Base-by-base conservation (phyloP, 2,113 vertebrate species). In the Menura novaehollandiae region DNA sequence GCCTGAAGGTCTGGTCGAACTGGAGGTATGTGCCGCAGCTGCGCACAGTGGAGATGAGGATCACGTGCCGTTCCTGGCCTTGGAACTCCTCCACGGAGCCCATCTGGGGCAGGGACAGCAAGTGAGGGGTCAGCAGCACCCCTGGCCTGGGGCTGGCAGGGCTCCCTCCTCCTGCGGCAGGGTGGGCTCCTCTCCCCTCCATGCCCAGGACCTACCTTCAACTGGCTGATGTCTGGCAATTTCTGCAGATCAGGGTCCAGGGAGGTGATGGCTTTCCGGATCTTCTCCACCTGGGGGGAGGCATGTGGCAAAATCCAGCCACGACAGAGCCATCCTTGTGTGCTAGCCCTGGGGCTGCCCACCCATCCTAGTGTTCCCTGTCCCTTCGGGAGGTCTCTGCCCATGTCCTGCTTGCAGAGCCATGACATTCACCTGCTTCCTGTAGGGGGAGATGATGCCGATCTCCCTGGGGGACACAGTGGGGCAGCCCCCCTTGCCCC, bases 31-130 rank as follows among this genome's bases (percentile, higher is more conserved):
- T 4, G 22, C 86, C 49, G 94, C 93, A 98, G 98, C 99, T 99
- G 37, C 99, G 98, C 52, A 99, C 99, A 0, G 99, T 91, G 37
- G 99, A 99, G 95, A 99, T 98, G 88, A 99, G 72, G 93, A 99
- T 98, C 41, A 99, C 97, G 1, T 93, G 98, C 37, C 99, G 98
- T 81, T 99, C 99, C 96, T 99, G 99, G 69, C 99, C 99, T 94
- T 99, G 99, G 97, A 99, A 99, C 95, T 99, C 98, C 89, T 99
- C 99, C 95, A 99, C 99, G 0, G 99, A 99, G 26, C 99, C 99
- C 95, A 99, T 98, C 99, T 99, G 68, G 46, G 27, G 26, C 13
- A 13, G 13, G 39, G 23, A 80, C 19, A 81, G 60, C 59, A 52
- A 64, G 60, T 64, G 60, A 76, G 71, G 73, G 60, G 37, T 39